A percentile compares a stretch with the other conserved stretches of the same genome.
These are phyloP conservation scores for Nesidiocoris tenuis DNA, from an alignment of 2,888 invertebrate genomes.

Conservation along the genomic window DNA sequence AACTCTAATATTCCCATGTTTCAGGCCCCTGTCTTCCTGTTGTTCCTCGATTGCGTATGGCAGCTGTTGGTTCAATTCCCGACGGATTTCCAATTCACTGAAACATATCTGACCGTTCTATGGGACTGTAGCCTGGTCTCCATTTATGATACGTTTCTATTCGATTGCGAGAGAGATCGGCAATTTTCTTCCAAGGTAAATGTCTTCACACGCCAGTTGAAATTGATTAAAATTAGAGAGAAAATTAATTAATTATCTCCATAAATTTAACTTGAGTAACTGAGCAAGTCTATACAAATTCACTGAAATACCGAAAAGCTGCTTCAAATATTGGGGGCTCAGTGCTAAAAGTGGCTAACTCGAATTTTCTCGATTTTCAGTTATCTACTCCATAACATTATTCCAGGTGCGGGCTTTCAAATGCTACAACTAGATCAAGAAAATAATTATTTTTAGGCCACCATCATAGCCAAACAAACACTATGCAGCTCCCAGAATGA, in stretches of 20 bases:
- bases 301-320: background rate
- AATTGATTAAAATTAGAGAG: too few relatives aligned
- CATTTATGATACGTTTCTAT: conserved; percentile 89
- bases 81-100: conserved; percentile 84
- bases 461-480: too few relatives aligned
- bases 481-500: too few relatives aligned
- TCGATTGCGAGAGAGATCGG: conserved; percentile 79
- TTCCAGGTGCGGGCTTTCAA: too few relatives aligned
- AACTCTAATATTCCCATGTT: conserved; percentile 51
- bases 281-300: conserved; percentile 3
- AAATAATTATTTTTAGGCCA: too few relatives aligned
- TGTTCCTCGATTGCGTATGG: conserved; percentile 93
- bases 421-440: too few relatives aligned
- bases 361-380: too few relatives aligned
- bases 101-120: conserved; percentile 85
- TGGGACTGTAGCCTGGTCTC: conserved; percentile 90
- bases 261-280: too few relatives aligned
- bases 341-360: too few relatives aligned
- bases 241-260: too few relatives aligned
- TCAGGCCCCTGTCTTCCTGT: conserved; percentile 80
- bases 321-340: too few relatives aligned
- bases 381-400: too few relatives aligned
- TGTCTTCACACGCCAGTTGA: background rate
- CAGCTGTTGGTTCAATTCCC: conserved; percentile 88
- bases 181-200: conserved; percentile 28